Base-by-base conservation (phyloP, 1,140 invertebrate species). In the Leguminivora glycinivorella region DNA sequence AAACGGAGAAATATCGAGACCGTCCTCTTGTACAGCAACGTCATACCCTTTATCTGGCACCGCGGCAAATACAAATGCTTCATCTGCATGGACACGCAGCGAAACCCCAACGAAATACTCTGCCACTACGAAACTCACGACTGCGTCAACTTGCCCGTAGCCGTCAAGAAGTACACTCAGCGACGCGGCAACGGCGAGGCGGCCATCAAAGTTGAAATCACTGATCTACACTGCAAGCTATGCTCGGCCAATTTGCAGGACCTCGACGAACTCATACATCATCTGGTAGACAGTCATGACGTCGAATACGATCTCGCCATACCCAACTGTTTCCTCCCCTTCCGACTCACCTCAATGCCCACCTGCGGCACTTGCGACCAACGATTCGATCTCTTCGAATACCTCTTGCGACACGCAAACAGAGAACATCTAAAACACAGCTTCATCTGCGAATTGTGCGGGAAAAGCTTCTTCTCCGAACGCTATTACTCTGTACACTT, bases 1-100 rank as follows among this genome's bases (percentile, higher is more conserved):
- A 63, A 63, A 63, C 58, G 58, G 10, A 63, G 58, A 14, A 63
- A 63, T n/a, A 63, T 63, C 25, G 58, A 63, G n/a, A 31, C 58
- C n/a, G 58, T 63, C 24, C 26, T 63, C n/a, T 31, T 63, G 14
- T 63, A 63, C 25, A 63, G 29, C 26, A 63, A 63, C 58, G 29
- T 31, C 9, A 63, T 31, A 17, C 58, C 58, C 14, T 63, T 63
- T 29, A 63, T 63, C 17, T 63, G 58, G 58, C 58, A 63, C 14
- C 58, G 58, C 24, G 58, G 58, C 4, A 63, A 63, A 29, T 29
- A 63, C 58, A 63, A 29, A 14, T 63, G 58, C 26, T 63, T 63
- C 58, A 5, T 9, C 26, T 63, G 58, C 22, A 26, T 24, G 25
- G 58, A 17, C 26, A 29, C 58, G 2, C 58, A 63, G 1, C 31